Evolutionary conservation across 2,888 invertebrate species (phyloP), one percentile per base, ranked within the genome.

Genomic region (Tetrapedia diversipes): DNA sequence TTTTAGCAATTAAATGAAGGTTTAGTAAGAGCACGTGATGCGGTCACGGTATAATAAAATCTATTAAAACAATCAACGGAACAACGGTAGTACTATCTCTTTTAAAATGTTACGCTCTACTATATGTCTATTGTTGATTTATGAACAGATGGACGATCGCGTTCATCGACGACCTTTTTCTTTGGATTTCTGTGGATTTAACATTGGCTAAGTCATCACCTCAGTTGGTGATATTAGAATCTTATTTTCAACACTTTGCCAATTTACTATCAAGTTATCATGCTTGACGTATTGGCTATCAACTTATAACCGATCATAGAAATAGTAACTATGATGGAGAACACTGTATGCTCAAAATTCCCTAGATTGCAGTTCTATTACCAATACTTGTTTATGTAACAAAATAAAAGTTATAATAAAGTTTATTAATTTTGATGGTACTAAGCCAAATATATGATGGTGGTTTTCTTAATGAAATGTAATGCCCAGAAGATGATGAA

Each of bases 61-160:
- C 90, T 91, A 90, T 89, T 72, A 90, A 91, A 90, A 91, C 91
- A 89, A 91, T 90, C 73, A 90, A 90, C 90, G 81, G 85, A 91
- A 91, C 89, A 91, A 91, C 91, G 86, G 82, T 90, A 89, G 81
- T 88, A 87, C 88, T 89, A 90, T 81, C 87, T 81, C 86, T 85
- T 79, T 86, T 82, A 87, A 89, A 85, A 85, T 85, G 71, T 88
- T 79, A 86, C 86, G 84, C 86, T 86, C 83, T 87, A 88, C 88
- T 89, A 88, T 83, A 88, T 83, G 83, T 75, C 83, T 84, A 88
- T 80, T 86, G 80, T 88, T 88, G 87, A 88, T 86, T 86, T 83
- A 82, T 84, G 68, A 85, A 83, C 19, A 76, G 77, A 73, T 61
- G 77, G 77, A 83, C 75, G 82, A 77, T 78, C 71, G 70, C 73